These are phyloP conservation scores for Drosophila neoperkinsi DNA, from an alignment of 2,888 invertebrate genomes.

Conservation along the genomic window DNA sequence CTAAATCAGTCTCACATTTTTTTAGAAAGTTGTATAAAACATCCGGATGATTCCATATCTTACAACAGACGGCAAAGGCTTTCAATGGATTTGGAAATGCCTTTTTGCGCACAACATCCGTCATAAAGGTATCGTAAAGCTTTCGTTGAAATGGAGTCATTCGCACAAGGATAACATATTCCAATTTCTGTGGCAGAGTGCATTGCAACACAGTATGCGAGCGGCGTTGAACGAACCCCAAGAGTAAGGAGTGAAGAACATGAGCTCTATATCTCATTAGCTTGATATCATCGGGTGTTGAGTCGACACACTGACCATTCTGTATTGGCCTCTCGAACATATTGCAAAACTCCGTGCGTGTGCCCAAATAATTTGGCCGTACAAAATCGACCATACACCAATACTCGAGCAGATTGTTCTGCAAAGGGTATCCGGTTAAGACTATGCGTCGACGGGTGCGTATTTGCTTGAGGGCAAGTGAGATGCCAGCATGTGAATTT, in stretches of 20 bases:
- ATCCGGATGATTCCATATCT: slow-evolving; percentile 98
- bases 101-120: slow-evolving; percentile 93
- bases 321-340: slow-evolving; percentile 99
- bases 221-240: slow-evolving; percentile 98
- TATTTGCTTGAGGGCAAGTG: slow-evolving; percentile 97
- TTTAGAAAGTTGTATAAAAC: slow-evolving; percentile 94
- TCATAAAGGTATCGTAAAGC: slow-evolving; percentile 97
- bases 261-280: slow-evolving; percentile 98
- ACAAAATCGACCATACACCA: slow-evolving; percentile 99
- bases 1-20: slow-evolving; percentile 91
- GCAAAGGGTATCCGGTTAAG: slow-evolving; percentile 98
- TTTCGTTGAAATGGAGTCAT: slow-evolving; percentile 96
- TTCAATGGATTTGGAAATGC: slow-evolving; percentile 97
- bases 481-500: slow-evolving; percentile 98
- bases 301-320: slow-evolving; percentile 99
- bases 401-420: slow-evolving; percentile 98
- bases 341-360: slow-evolving; percentile 98
- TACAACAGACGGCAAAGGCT: slow-evolving; percentile 99
- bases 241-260: slow-evolving; percentile 96
- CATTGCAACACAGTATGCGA: slow-evolving; percentile 96
- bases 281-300: slow-evolving; percentile 96
- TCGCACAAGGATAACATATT: slow-evolving; percentile 95
- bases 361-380: slow-evolving; percentile 97
- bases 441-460: slow-evolving; percentile 97
- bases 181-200: slow-evolving; percentile 97